These are phyloP conservation scores for Amphimedon queenslandica DNA, from an alignment of 37 sponge, comb jelly and placozoan species.

Conservation along the genomic window DNA sequence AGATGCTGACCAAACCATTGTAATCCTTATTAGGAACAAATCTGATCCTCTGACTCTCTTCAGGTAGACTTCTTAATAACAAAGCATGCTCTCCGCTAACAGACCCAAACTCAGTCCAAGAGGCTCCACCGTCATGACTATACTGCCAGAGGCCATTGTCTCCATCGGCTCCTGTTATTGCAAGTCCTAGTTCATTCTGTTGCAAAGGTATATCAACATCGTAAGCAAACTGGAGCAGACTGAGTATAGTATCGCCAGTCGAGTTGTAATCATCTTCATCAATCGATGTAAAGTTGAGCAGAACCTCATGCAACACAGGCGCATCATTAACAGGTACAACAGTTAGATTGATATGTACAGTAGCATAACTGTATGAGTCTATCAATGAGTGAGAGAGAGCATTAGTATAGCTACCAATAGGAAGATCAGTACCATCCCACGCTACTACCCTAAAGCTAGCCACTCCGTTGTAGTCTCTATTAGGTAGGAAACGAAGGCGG, in stretches of 20 bases:
- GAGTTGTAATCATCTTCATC: conserved; percentile 74
- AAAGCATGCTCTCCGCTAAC: conserved; percentile 39
- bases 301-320: conserved; percentile 41
- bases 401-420: conserved; percentile 34
- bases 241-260: conserved; percentile 60
- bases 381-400: conserved; percentile 51
- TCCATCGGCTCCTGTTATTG: conserved; percentile 53
- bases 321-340: conserved; percentile 82
- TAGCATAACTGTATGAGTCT: conserved; percentile 67
- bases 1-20: conserved; percentile 60
- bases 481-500: conserved; percentile 63
- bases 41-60: conserved; percentile 27
- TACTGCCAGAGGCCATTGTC: conserved; percentile 82
- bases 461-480: conserved; percentile 39
- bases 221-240: conserved; percentile 37
- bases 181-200: conserved; percentile 46
- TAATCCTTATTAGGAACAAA: conserved; percentile 73
- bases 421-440: conserved; percentile 66
- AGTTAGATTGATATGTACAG: conserved; percentile 20
- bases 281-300: conserved; percentile 53
- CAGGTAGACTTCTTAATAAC: conserved; percentile 41
- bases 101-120: conserved; percentile 61
- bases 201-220: conserved; percentile 59
- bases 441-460: conserved; percentile 50
- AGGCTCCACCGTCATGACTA: conserved; percentile 32